A percentile compares a stretch with the other conserved stretches of the same genome.
phyloP scores from a whole-genome alignment of 2,888 invertebrate genomes.

The Caenorhabditis macrosperma region DNA sequence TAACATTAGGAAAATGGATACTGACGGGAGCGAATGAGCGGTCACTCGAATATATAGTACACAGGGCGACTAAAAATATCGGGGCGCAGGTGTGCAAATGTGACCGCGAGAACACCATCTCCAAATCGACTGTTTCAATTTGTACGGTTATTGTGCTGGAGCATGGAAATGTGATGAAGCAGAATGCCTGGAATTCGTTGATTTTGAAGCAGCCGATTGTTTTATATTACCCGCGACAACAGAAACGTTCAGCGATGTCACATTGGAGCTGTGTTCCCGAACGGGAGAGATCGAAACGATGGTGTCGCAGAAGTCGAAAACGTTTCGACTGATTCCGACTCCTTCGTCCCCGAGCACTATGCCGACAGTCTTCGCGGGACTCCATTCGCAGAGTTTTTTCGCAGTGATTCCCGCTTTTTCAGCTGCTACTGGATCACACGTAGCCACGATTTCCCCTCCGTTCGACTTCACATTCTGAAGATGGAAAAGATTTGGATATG shows the following conservation, averaged over 20 bases:
- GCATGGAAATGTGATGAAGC: constrained; percentile 48
- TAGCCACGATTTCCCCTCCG: constrained; percentile 48
- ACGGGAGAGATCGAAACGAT: constrained; percentile 45
- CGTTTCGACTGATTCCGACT: constrained; percentile 36
- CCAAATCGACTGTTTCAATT: constrained; percentile 46
- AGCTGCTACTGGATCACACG: constrained; percentile 56
- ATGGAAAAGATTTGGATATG: neutral
- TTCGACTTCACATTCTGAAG: constrained; percentile 15
- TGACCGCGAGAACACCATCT: constrained; percentile 32
- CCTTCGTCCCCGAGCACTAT: constrained; percentile 60
- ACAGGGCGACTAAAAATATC: constrained; percentile 50
- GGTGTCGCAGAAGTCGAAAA: constrained; percentile 51
- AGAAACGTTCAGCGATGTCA: constrained; percentile 62
- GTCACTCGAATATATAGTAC: constrained; percentile 50
- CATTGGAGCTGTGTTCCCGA: constrained; percentile 22
- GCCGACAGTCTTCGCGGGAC: constrained; percentile 17
- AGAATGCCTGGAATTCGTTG: constrained; percentile 30
- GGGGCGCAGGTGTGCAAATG: constrained; percentile 45
- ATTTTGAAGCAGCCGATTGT: neutral
- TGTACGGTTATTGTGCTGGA: constrained; percentile 47
- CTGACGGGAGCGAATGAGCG: neutral
- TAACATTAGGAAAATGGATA: constrained; percentile 8
- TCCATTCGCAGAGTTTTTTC: constrained; percentile 34
- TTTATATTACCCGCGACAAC: constrained; percentile 59
- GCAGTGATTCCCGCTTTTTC: constrained; percentile 25